These are phyloP conservation scores for Ianthella basta DNA, from an alignment of 37 sponge, comb jelly and placozoan species.

Conservation along the genomic window DNA sequence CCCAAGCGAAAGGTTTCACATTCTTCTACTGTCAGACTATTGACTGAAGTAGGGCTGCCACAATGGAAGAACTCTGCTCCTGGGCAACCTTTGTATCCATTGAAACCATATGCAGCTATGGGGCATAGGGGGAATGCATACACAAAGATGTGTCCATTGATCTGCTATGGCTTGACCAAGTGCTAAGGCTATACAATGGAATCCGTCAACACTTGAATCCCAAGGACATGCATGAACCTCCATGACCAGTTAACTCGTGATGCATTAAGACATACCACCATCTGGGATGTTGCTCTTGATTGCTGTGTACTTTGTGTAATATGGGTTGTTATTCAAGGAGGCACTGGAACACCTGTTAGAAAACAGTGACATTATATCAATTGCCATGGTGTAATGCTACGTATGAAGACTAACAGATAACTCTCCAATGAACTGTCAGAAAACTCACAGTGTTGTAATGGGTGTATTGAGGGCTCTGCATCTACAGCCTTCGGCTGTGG, in stretches of 20 bases:
- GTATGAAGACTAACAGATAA: too few species aligned
- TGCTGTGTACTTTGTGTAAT: background rate
- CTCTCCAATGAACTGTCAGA: too few species aligned
- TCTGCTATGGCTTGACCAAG: too few species aligned
- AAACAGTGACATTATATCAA: too few species aligned
- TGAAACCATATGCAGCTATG: background rate
- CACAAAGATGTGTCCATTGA: too few species aligned
- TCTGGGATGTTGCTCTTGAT: background rate
- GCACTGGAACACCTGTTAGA: background rate
- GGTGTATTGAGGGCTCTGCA: too few species aligned
- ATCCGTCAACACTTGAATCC: background rate
- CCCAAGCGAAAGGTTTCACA: background rate
- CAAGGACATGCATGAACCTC: background rate
- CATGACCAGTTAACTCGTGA: background rate
- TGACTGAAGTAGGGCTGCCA: background rate
- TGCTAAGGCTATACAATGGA: too few species aligned
- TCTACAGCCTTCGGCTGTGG: too few species aligned
- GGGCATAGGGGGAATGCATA: too few species aligned
- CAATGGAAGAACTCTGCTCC: constrained; percentile 16
- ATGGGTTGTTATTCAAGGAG: background rate
- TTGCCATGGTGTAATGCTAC: too few species aligned
- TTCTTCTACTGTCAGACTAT: constrained; percentile 3
- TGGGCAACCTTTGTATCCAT: constrained; percentile 17
- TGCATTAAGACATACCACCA: background rate
- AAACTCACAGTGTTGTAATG: too few species aligned